Evolutionary conservation across 2,113 vertebrate species (phyloP).

Genomic region (Colius striatus): DNA sequence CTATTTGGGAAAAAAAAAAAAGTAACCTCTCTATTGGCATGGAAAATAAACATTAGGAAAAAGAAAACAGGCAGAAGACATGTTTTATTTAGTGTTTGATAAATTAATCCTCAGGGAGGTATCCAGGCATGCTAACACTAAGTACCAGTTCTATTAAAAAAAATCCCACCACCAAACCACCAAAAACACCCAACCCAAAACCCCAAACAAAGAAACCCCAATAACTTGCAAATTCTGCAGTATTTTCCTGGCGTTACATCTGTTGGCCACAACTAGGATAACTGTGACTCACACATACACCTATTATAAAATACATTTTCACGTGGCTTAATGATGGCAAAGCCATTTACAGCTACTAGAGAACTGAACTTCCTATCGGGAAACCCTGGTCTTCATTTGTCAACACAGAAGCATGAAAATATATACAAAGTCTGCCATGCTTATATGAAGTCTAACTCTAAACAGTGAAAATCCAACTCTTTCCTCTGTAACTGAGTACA

Average conservation of each 20-base stretch:
- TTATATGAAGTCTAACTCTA: background rate
- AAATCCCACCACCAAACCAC: background rate
- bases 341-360: background rate
- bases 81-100: slow-evolving; percentile 70
- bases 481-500: background rate
- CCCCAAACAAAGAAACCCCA: background rate
- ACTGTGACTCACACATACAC: background rate
- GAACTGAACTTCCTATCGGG: slow-evolving; percentile 14
- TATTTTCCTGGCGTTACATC: background rate
- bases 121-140: slow-evolving; percentile 40
- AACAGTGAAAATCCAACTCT: background rate
- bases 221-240: slow-evolving; percentile 27
- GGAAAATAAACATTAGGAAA: slow-evolving; percentile 70
- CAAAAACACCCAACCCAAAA: background rate
- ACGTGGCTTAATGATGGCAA: background rate
- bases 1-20: slow-evolving; percentile 11
- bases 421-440: background rate
- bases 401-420: slow-evolving; percentile 15
- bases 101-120: slow-evolving; percentile 66
- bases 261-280: background rate
- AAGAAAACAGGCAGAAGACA: slow-evolving; percentile 66
- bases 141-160: slow-evolving; percentile 13
- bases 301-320: background rate
- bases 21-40: slow-evolving; percentile 50
- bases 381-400: background rate